Conservation (phyloP, 2,113 vertebrate species). For the Donacobius atricapilla region DNA sequence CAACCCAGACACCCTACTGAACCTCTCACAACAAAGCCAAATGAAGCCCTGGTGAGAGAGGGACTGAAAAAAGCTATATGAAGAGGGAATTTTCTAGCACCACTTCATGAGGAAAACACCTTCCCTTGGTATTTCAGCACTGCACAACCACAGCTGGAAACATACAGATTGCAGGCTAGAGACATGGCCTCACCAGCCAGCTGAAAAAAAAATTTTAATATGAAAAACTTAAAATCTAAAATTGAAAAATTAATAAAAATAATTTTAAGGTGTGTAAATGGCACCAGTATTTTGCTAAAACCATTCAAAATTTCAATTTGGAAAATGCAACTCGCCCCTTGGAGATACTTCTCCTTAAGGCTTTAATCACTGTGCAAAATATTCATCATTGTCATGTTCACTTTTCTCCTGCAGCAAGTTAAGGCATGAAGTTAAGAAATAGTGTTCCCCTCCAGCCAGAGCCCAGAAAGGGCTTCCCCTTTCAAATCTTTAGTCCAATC, state of each 20-base stretch:
- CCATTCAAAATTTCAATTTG: background rate
- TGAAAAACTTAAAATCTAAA: background rate
- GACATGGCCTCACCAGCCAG: background rate
- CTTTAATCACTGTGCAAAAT: background rate
- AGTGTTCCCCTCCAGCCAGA: background rate
- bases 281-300: background rate
- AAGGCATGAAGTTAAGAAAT: background rate
- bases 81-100: background rate
- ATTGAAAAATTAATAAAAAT: background rate
- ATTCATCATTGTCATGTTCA: background rate
- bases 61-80: background rate
- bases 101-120: background rate
- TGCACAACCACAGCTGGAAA: background rate
- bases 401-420: background rate
- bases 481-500: background rate
- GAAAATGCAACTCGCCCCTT: background rate
- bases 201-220: background rate
- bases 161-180: accelerated
- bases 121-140: background rate
- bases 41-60: background rate
- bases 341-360: background rate
- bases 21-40: background rate
- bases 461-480: background rate
- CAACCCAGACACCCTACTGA: background rate
- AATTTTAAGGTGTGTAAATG: background rate